Conservation (phyloP, 2,888 invertebrate species). For the Lepeophtheirus nordmannii region DNA sequence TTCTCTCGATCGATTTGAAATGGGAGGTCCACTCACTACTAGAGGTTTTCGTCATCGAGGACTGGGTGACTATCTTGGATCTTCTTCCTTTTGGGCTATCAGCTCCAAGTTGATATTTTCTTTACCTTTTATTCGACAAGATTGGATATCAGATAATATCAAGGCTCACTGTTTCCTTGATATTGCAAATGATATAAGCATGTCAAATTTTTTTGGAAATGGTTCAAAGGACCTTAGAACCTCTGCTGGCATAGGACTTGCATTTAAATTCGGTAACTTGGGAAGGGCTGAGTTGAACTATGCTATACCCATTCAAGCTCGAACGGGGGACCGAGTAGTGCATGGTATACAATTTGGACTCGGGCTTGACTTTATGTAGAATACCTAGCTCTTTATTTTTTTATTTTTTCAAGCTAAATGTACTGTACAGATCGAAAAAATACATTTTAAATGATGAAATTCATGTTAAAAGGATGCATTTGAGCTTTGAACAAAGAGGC, state of each 20-base stretch:
- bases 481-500: too few species aligned
- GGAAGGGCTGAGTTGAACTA: constrained; percentile 11
- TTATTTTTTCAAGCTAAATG: too few species aligned
- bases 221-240: neutral
- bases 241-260: neutral
- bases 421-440: too few species aligned
- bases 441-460: too few species aligned
- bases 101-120: neutral
- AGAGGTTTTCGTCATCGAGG: neutral
- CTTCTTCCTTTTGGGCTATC: neutral
- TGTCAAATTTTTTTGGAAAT: neutral
- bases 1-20: neutral
- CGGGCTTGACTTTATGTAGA: neutral
- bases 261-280: constrained; percentile 3
- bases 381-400: neutral
- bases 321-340: neutral
- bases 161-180: constrained; percentile 9
- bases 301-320: neutral
- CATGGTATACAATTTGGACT: neutral
- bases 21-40: neutral
- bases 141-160: constrained; percentile 4
- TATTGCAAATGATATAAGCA: neutral
- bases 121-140: constrained; percentile 3
- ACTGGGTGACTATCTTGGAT: neutral
- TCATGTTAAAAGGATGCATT: too few species aligned